A percentile compares a stretch with the other conserved stretches of the same genome.
These are phyloP conservation scores for Otis tarda DNA, from an alignment of 2,113 vertebrate species.

Conservation along the genomic window DNA sequence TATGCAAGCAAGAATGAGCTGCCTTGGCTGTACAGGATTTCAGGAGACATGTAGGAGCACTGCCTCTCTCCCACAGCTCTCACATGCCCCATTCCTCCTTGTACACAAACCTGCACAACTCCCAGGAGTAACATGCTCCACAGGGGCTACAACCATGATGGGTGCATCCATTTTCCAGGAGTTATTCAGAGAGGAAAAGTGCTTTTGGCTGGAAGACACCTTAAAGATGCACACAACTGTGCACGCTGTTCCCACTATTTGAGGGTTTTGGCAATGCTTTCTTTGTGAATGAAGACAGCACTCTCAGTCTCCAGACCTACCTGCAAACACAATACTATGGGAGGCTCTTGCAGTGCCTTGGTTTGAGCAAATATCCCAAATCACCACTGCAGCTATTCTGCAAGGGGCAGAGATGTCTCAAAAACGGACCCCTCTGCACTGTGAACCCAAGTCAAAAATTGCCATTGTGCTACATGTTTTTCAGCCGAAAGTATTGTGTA, in stretches of 20 bases:
- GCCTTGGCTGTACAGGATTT: not conserved
- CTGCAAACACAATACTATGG: not conserved
- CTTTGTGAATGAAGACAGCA: not conserved
- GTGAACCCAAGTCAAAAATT: not conserved
- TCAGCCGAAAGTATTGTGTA: not conserved
- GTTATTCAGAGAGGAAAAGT: not conserved
- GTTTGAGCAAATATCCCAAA: not conserved
- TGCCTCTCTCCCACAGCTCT: not conserved
- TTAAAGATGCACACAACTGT: not conserved
- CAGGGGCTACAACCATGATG: not conserved
- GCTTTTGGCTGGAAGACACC: not conserved
- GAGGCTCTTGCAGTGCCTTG: not conserved
- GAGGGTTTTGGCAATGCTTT: not conserved
- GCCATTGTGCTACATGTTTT: not conserved
- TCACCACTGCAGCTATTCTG: not conserved
- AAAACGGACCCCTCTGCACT: not conserved
- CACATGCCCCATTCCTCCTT: not conserved
- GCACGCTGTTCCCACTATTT: not conserved
- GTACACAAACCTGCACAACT: not conserved
- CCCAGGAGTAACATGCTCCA: not conserved
- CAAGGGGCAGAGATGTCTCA: not conserved
- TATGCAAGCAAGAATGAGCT: not conserved
- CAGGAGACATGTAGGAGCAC: not conserved
- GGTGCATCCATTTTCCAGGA: not conserved
- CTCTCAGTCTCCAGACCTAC: not conserved